Percentiles rank a stretch among this genome's conserved stretches.
These are phyloP conservation scores for Herpetotheres cachinnans DNA, from an alignment of 2,113 vertebrate species.

Conservation along the genomic window DNA sequence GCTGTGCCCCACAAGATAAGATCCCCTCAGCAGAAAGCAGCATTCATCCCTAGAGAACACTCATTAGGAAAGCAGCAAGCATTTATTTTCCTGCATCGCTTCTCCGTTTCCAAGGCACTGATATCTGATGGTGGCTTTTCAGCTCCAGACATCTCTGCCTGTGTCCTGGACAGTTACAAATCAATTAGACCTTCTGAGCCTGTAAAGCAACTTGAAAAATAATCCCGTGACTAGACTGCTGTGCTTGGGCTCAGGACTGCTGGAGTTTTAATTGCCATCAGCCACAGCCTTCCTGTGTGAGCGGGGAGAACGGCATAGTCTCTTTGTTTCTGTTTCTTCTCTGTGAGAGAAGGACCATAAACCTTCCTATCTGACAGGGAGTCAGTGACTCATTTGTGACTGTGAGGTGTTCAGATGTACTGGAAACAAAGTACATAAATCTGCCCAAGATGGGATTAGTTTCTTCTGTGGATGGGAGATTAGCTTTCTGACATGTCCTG, in stretches of 20 bases:
- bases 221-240: neutral
- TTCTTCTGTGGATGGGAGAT: neutral
- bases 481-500: neutral
- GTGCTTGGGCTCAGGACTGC: neutral
- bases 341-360: neutral
- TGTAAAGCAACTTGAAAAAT: neutral
- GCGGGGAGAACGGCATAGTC: neutral
- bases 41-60: neutral
- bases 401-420: neutral
- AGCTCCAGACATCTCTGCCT: neutral
- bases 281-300: neutral
- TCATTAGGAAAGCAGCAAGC: neutral
- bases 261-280: neutral
- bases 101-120: neutral
- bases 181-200: neutral
- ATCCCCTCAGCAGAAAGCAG: neutral
- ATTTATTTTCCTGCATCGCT: neutral
- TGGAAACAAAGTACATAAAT: neutral
- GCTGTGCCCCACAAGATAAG: neutral
- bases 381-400: neutral
- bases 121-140: neutral
- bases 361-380: neutral
- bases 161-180: neutral
- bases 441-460: neutral
- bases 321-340: neutral